phyloP scores from a whole-genome alignment of 2,888 invertebrate genomes.

The Hetaerina titia region DNA sequence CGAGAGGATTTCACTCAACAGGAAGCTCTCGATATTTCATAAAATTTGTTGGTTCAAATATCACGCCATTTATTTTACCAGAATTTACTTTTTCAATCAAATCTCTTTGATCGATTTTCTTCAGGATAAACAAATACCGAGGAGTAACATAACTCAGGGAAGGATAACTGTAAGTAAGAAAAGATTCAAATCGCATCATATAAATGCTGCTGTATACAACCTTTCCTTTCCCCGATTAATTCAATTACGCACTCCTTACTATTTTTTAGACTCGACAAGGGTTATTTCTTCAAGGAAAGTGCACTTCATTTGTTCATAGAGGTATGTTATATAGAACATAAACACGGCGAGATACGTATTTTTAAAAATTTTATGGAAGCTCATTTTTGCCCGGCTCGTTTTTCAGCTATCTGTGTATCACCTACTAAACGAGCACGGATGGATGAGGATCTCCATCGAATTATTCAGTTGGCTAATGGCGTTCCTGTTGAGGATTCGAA shows the following conservation, averaged over 20 bases:
- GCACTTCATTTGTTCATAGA: constrained; percentile 50
- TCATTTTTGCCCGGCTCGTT: neutral
- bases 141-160: neutral
- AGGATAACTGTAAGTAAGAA: constrained; percentile 23
- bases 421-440: constrained; percentile 30
- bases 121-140: constrained; percentile 22
- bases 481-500: neutral
- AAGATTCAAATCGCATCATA: neutral
- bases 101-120: neutral
- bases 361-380: neutral
- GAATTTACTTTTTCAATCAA: neutral
- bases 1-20: too few species aligned
- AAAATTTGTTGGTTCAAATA: neutral
- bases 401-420: constrained; percentile 30
- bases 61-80: neutral
- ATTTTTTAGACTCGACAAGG: constrained; percentile 24
- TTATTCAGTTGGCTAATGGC: constrained; percentile 55
- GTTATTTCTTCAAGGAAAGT: constrained; percentile 50
- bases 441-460: constrained; percentile 43
- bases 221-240: neutral
- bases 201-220: neutral
- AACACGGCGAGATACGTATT: too few species aligned
- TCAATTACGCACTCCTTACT: neutral
- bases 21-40: too few species aligned
- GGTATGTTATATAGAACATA: neutral